Evolutionary conservation across 2,888 invertebrate genomes (phyloP).

Genomic region (Agrotis clavis): DNA sequence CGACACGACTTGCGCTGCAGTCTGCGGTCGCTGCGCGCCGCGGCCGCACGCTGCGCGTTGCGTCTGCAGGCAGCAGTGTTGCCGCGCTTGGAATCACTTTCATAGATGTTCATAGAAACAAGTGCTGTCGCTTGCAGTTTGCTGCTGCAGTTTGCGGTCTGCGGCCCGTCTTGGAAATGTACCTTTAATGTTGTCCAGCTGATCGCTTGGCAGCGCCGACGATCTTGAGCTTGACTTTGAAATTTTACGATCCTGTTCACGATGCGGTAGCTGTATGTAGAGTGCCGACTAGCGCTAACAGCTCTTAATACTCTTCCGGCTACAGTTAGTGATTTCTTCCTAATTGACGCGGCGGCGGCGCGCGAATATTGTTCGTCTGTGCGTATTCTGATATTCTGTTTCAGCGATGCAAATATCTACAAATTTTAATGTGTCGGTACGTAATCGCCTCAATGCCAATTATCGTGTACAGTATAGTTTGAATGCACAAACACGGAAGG

Average conservation of each 20-base stretch:
- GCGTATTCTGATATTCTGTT: not conserved
- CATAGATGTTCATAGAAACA: too few species aligned
- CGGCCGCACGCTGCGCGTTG: too few species aligned
- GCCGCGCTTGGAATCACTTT: too few species aligned
- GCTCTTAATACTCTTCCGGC: constrained; percentile 26
- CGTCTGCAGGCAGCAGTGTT: too few species aligned
- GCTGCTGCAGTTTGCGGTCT: too few species aligned
- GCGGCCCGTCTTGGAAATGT: too few species aligned
- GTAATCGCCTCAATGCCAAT: constrained; percentile 47
- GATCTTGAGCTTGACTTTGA: constrained; percentile 63
- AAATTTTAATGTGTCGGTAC: constrained; percentile 4
- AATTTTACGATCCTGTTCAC: constrained; percentile 21
- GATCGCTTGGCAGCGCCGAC: constrained; percentile 51
- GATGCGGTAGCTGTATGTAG: not conserved
- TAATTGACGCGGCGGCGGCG: constrained; percentile 8
- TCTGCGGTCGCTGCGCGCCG: too few species aligned
- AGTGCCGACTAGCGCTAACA: constrained; percentile 10
- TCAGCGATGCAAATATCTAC: constrained; percentile 16
- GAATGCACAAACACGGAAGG: constrained; percentile 62
- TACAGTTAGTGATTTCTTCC: constrained; percentile 17
- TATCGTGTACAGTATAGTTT: constrained; percentile 14
- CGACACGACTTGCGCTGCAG: too few species aligned
- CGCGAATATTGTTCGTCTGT: constrained; percentile 18
- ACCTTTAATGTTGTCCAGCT: constrained; percentile 54
- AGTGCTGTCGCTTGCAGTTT: too few species aligned